phyloP scores from a whole-genome alignment of 2,888 invertebrate genomes.

The Agriopis leucophaearia region DNA sequence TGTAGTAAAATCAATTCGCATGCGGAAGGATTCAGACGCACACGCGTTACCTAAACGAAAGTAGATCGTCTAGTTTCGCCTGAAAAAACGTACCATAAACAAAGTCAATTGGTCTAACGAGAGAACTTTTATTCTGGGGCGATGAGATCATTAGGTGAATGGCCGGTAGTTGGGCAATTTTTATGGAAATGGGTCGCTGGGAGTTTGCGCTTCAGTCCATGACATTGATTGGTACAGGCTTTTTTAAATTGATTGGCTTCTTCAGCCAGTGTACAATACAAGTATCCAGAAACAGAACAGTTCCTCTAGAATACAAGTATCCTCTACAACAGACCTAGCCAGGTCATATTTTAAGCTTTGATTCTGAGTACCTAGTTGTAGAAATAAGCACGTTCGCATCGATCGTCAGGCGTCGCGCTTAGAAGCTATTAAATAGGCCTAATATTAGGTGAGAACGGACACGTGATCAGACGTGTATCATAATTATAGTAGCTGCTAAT shows the following conservation, averaged over 20 bases:
- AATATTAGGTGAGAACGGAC: conserved; percentile 30
- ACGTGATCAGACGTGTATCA: conserved; percentile 34
- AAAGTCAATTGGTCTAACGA: conserved; percentile 81
- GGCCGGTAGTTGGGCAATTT: conserved; percentile 66
- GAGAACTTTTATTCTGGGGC: conserved; percentile 79
- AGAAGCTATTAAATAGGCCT: conserved; percentile 17
- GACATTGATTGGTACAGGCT: conserved; percentile 70
- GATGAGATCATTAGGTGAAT: conserved; percentile 84
- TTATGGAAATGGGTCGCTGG: conserved; percentile 73
- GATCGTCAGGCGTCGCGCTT: background rate
- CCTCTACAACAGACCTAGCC: conserved; percentile 9
- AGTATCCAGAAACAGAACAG: too few species aligned
- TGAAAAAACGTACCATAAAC: conserved; percentile 79
- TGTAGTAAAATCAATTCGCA: conserved; percentile 42
- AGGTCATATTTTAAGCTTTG: background rate
- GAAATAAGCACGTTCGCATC: background rate
- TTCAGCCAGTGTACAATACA: conserved; percentile 32
- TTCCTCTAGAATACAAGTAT: conserved; percentile 41
- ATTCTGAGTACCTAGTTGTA: background rate
- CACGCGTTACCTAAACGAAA: conserved; percentile 61
- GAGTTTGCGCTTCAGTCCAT: conserved; percentile 61
- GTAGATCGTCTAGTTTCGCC: conserved; percentile 71
- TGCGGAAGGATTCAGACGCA: conserved; percentile 59
- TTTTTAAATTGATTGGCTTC: conserved; percentile 39
- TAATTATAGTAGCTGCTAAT: conserved; percentile 36